Evolutionary conservation across 2,888 invertebrate species (phyloP), one percentile per base, ranked within the genome.

Genomic region (Hermodice carunculata): DNA sequence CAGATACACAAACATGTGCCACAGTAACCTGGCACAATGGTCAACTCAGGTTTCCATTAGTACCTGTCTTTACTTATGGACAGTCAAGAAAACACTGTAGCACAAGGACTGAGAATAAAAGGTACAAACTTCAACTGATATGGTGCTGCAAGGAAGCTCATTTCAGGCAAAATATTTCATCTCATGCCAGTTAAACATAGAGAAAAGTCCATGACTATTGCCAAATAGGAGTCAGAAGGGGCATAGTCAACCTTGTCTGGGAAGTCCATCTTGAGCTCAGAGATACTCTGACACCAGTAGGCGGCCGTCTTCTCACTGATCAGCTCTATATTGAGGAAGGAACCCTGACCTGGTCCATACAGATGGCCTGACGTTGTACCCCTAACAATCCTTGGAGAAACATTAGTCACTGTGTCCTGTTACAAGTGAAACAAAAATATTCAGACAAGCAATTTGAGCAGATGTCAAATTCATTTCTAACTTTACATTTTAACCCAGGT

Each of bases 301-400:
- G 91, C 93, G 17, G 92, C 92, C 26, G 93, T 92, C 86, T 99
- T 99, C 87, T 99, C 99, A 0, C 98, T 98, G 82, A 99, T 98
- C 19, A 99, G 88, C 86, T 99, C 99, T 74, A 99, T 98, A 85
- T 99, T 99, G 26, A 99, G 89, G 87, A 98, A 99, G 2, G 96
- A 92, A 8, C 95, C 92, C 87, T 97, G 97, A n/a, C 96, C 96
- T 0, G 98, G 98, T 0, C 98, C 98, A 85, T 90, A 98, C 78
- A 90, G 90, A 78, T 96, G 92, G 0, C 98, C 95, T 0, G 96
- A 94, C 0, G 98, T 97, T 0, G 93, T 92, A 14, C 98, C 98
- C 60, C 96, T 91, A 0, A 98, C 92, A 76, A 99, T 99, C 63
- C 99, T 91, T 0, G 98, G 99, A 0, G 98, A 98, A 0, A 99